phyloP scores from a whole-genome alignment of 2,797 vertebrate species.

The Pteropus rufus region DNA sequence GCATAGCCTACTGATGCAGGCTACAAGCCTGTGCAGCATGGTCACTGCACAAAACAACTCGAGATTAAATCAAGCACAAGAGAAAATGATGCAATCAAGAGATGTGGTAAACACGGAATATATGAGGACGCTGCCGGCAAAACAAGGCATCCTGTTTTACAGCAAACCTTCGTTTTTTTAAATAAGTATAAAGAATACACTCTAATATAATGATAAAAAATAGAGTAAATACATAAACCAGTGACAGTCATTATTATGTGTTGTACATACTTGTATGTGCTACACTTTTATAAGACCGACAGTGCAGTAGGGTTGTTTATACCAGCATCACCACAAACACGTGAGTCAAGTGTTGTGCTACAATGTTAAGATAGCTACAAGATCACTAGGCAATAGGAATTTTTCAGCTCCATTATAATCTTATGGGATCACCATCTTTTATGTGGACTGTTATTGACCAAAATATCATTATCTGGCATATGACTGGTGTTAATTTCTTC shows the following conservation, averaged over 20 bases:
- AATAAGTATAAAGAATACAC: neutral
- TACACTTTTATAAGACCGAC: neutral
- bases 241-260: neutral
- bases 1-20: neutral
- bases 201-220: neutral
- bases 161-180: neutral
- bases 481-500: neutral
- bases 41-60: neutral
- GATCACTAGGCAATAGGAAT: neutral
- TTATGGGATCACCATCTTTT: neutral
- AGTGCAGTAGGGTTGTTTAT: neutral
- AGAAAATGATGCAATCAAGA: neutral
- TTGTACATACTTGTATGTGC: neutral
- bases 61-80: neutral
- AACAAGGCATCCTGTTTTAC: neutral
- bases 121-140: neutral
- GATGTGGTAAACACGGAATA: neutral
- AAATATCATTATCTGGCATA: neutral
- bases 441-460: neutral
- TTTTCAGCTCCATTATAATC: neutral
- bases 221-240: neutral
- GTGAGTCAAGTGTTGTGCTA: neutral
- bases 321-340: neutral
- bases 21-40: neutral
- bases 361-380: neutral